Evolutionary conservation across 1,140 invertebrate genomes (phyloP).

Genomic region (Potamilus streckersoni): DNA sequence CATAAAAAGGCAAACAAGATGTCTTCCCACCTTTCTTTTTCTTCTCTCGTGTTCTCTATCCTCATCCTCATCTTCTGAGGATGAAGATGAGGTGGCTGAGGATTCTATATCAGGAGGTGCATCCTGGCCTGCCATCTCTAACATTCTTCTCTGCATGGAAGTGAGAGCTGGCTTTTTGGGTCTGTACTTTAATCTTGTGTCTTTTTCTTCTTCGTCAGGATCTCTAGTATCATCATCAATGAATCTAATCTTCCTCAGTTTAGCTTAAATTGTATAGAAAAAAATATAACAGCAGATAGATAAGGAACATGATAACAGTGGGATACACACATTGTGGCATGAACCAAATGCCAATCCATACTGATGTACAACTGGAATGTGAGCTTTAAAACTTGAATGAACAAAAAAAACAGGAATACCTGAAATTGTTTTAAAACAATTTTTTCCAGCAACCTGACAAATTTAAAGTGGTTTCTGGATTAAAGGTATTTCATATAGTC

Average conservation of each 20-base stretch:
- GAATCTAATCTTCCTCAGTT: slow-evolving; percentile 76
- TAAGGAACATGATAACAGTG: background rate
- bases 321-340: background rate
- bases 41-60: slow-evolving; percentile 25
- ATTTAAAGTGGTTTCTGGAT: too few relatives aligned
- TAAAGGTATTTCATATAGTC: too few relatives aligned
- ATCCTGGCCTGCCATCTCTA: slow-evolving; percentile 85
- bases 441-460: too few relatives aligned
- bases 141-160: slow-evolving; percentile 85
- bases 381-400: background rate
- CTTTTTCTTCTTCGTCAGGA: slow-evolving; percentile 62
- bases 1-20: too few relatives aligned
- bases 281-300: background rate
- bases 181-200: slow-evolving; percentile 53
- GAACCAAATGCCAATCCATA: slow-evolving; percentile 1
- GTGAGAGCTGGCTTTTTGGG: slow-evolving; percentile 67
- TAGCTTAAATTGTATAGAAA: slow-evolving; percentile 40
- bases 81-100: slow-evolving; percentile 4
- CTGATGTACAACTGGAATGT: background rate
- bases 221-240: slow-evolving; percentile 73
- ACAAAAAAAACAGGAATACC: background rate
- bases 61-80: slow-evolving; percentile 24
- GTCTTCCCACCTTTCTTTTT: slow-evolving; percentile 20
- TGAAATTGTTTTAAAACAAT: background rate
- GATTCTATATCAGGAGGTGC: slow-evolving; percentile 81